Percentiles rank a stretch among this genome's conserved stretches.
These are phyloP conservation scores for Pocillopora damicornis DNA, from an alignment of 64 coral and sea anemone genomes.

Conservation along the genomic window DNA sequence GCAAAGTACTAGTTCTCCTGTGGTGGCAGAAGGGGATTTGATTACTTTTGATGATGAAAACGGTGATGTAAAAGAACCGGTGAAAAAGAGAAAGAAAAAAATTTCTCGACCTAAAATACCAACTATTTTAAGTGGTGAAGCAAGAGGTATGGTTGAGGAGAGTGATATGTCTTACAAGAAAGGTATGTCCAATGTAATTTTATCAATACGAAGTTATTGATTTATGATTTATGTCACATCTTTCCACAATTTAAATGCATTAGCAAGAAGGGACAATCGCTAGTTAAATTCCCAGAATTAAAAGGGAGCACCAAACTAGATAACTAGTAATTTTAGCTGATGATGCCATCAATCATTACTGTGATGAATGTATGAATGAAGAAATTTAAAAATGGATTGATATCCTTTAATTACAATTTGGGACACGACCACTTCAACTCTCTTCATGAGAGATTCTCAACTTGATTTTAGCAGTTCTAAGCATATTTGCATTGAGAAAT, in stretches of 20 bases:
- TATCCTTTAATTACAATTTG: no score
- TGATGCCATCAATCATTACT: no score
- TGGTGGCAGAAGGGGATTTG: slow-evolving; percentile 40
- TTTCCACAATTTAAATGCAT: not conserved
- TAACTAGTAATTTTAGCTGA: no score
- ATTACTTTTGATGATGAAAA: slow-evolving; percentile 57
- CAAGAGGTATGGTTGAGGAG: not conserved
- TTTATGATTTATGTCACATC: not conserved
- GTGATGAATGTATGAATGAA: no score
- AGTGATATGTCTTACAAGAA: slow-evolving; percentile 22
- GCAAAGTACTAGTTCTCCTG: not conserved
- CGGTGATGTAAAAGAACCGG: slow-evolving; percentile 23
- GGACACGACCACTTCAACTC: no score
- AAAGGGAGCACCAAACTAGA: no score
- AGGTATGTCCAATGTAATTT: slow-evolving; percentile 8
- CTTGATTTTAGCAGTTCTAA: no score
- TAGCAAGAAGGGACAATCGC: no score
- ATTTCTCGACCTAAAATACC: slow-evolving; percentile 79
- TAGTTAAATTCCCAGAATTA: no score
- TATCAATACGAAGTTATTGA: not conserved
- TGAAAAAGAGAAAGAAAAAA: slow-evolving; percentile 60
- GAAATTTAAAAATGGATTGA: no score
- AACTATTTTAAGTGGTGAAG: slow-evolving; percentile 66
- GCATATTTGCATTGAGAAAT: no score
- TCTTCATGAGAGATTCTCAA: no score